Evolutionary conservation across 2,113 vertebrate species (phyloP), one percentile per base, ranked within the genome.

Genomic region (Centropus bengalensis): DNA sequence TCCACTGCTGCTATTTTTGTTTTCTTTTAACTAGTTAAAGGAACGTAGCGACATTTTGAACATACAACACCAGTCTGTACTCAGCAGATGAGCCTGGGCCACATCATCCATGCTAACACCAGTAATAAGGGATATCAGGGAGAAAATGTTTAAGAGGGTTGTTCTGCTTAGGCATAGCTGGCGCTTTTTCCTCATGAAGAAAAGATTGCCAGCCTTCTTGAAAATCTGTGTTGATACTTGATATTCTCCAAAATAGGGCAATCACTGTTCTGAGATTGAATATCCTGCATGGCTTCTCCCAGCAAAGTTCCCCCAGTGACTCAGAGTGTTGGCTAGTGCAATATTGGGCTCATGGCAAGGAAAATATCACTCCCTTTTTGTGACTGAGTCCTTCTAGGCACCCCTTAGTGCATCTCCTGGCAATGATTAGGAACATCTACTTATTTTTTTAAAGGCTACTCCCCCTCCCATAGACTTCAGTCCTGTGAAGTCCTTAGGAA

Each of bases 401-500:
- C 94, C 94, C 93, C 80, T 96, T 96, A 97, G 88, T 88, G 96
- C 95, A 96, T 96, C 94, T 96, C 91, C 95, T 96, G 96, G 96
- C 96, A 96, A 97, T 96, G 93, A 95, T 97, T 97, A 97, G 86
- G 80, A 96, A 64, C 93, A 93, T 94, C 91, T 88, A 91, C 82
- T 96, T 52, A 55, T 87, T 95, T 94, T 96, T 96, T 88, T 86
- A 58, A 93, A 95, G 92, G 66, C 49, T 93, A 84, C 75, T 82
- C 82, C 86, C 89, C 78, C 89, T 91, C 82, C 70, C 86, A 91
- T 96, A 92, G 78, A 83, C 83, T 95, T 40, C 73, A 95, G n/a
- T 87, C 67, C 63, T 96, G 69, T 93, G 89, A 97, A 95, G 91
- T 96, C 88, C 93, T 96, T 90, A 94, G 96, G 93, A 96, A 96